Conservation (phyloP, 2,113 vertebrate species). For the Siphamia tubifer region DNA sequence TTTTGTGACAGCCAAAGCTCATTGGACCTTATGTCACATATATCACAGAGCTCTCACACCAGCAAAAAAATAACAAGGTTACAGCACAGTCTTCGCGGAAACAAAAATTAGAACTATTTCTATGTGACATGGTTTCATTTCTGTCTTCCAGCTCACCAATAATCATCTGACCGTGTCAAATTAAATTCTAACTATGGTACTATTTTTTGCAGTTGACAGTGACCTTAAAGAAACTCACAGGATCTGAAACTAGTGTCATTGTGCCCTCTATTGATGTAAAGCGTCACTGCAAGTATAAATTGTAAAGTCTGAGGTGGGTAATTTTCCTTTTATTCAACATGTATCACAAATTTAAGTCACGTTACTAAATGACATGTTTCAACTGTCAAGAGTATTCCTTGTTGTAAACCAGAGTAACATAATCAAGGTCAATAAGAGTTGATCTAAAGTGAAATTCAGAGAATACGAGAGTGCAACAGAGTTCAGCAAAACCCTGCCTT, state of each 20-base stretch:
- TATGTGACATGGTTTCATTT: neutral
- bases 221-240: constrained; percentile 37
- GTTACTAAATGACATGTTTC: too few species aligned
- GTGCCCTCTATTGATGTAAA: constrained; percentile 58
- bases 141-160: neutral
- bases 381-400: too few species aligned
- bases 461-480: too few species aligned
- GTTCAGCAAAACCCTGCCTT: too few species aligned
- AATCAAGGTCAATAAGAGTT: too few species aligned
- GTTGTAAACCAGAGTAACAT: too few species aligned
- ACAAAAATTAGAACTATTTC: neutral
- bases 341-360: neutral
- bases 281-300: constrained; percentile 17
- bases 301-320: neutral
- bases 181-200: neutral
- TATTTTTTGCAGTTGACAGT: neutral
- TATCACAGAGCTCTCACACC: neutral
- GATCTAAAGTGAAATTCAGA: too few species aligned
- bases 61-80: neutral
- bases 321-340: too few species aligned
- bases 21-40: neutral
- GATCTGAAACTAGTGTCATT: constrained; percentile 35
- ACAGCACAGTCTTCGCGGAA: neutral
- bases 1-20: neutral
- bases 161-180: neutral